Base-by-base conservation (phyloP, 2,113 vertebrate species). In the Panthera leo region DNA sequence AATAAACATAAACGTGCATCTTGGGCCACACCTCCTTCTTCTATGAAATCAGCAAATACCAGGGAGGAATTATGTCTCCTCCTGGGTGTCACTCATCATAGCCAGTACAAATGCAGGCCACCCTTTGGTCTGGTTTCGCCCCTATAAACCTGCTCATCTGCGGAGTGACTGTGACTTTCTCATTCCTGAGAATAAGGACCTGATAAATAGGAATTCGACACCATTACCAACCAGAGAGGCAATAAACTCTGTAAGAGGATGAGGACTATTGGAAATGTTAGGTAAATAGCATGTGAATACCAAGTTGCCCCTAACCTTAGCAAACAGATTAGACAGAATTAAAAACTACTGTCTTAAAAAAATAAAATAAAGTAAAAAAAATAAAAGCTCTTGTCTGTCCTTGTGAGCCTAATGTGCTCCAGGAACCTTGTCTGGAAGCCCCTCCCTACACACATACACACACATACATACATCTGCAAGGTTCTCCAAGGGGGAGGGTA, bases 251-350 rank as follows among this genome's bases (percentile, higher is more conserved):
- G 42, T 55, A 25, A 70, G 78, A 94, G 70, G 71, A 36, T 19
- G 27, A 78, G 61, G 67, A 88, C 29, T 85, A 39, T 5, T 51
- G 25, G 63, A 97, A 97, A 98, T 94, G 89, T 85, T 93, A 96
- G 51, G 92, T 88, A 95, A 97, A 95, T 67, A 95, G 76, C 91
- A 95, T 58, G n/a, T 12, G 86, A 95, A 94, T 93, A 70, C 89
- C 85, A 73, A 84, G 53, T 39, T 83, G 53, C 39, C 85, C 76
- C 82, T 87, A 76, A 94, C 42, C 70, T 97, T 88, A 93, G 71
- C 93, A 84, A 95, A 89, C 27, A 89, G 88, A 95, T 85, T 84
- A 94, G 78, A 79, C 0, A 1, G 82, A 96, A 96, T 94, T 87
- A 85, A 93, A 91, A 88, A 48, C 39, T 78, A 42, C 23, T 48